Conservation (phyloP, 2,888 invertebrate genomes). For the Isoperla grammatica region DNA sequence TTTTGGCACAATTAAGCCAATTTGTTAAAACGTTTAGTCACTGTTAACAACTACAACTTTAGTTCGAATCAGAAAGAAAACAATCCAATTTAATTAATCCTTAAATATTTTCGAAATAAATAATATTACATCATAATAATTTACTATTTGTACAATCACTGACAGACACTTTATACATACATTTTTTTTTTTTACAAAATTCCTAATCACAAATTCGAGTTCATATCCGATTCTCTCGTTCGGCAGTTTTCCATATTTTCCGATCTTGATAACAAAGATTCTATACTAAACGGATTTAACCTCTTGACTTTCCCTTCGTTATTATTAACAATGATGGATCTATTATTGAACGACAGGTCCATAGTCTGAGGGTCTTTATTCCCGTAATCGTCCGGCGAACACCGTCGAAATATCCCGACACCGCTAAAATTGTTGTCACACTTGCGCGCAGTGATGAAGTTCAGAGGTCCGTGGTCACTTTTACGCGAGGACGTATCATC, state of each 20-base stretch:
- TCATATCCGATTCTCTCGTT: background rate
- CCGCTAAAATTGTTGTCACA: background rate
- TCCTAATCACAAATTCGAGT: no score
- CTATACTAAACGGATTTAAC: conserved; percentile 85
- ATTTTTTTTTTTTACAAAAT: no score
- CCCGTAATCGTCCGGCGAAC: background rate
- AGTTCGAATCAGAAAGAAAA: no score
- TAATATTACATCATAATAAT: no score
- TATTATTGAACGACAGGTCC: conserved; percentile 14
- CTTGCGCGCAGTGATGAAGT: conserved; percentile 6
- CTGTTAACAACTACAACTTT: no score
- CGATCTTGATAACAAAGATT: conserved; percentile 67
- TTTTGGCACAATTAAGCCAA: no score
- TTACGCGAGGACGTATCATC: conserved; percentile 44
- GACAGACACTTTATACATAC: no score
- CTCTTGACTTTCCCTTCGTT: conserved; percentile 55
- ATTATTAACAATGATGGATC: conserved; percentile 33
- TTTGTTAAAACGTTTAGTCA: no score
- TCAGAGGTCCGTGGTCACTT: conserved; percentile 13
- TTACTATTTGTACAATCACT: no score
- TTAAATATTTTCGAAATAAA: no score
- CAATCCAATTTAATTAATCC: no score
- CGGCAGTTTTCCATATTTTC: conserved; percentile 6
- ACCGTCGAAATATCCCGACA: background rate
- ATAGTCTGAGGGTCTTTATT: conserved; percentile 7